These are phyloP conservation scores for Plecotus auritus DNA, from an alignment of 2,113 vertebrate genomes.

Conservation along the genomic window DNA sequence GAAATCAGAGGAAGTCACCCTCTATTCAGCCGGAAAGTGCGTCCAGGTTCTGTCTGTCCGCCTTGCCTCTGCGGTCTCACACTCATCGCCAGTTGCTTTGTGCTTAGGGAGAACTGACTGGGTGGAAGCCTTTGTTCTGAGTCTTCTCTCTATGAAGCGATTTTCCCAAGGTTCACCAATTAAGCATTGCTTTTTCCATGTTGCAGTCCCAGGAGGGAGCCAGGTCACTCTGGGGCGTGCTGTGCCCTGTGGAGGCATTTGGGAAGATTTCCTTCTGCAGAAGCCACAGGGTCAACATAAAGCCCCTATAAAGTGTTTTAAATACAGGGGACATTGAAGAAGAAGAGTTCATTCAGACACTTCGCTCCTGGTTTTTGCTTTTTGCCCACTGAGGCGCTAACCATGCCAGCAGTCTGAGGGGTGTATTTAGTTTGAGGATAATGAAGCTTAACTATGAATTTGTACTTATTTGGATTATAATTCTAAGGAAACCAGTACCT, in stretches of 20 bases:
- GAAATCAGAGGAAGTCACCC: neutral
- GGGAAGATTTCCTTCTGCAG: constrained; percentile 55
- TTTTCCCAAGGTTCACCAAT: constrained; percentile 34
- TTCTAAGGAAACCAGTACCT: constrained; percentile 8
- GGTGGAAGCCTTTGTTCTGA: constrained; percentile 3
- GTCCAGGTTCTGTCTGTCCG: neutral
- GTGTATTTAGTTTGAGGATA: constrained; percentile 39
- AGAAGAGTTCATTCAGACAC: constrained; percentile 33
- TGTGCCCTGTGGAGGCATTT: constrained; percentile 4
- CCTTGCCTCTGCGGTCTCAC: neutral
- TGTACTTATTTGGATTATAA: constrained; percentile 36
- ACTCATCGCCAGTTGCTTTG: neutral
- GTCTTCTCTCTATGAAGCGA: constrained; percentile 1
- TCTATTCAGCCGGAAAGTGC: neutral
- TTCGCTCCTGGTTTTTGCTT: constrained; percentile 39
- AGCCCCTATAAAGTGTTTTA: constrained; percentile 54
- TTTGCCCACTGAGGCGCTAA: constrained; percentile 21
- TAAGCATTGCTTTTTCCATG: neutral
- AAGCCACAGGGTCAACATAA: constrained; percentile 41
- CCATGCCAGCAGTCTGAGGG: constrained; percentile 4
- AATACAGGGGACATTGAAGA: constrained; percentile 35
- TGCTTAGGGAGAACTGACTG: neutral
- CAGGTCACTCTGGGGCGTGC: constrained; percentile 15
- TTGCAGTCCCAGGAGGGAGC: neutral
- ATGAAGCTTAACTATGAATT: constrained; percentile 11